Evolutionary conservation across 2,797 vertebrate genomes (phyloP).

Genomic region (Acanthurus tractus): DNA sequence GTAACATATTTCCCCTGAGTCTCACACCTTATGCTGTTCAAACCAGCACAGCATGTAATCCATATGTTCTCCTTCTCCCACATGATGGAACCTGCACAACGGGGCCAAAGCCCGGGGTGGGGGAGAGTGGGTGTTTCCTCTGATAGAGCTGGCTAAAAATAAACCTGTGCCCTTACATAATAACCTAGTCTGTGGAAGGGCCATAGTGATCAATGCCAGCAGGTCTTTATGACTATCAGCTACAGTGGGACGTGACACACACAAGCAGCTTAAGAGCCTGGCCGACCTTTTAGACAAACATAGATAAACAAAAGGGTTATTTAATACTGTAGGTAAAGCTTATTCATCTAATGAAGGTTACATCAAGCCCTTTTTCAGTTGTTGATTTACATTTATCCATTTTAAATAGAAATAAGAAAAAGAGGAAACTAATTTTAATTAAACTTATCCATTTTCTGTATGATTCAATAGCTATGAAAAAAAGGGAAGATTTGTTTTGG

Average conservation of each 20-base stretch:
- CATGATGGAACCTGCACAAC: conserved; percentile 38
- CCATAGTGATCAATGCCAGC: conserved; percentile 51
- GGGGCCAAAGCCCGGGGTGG: conserved; percentile 35
- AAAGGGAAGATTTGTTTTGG: too few species aligned
- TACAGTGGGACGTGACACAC: conserved; percentile 19
- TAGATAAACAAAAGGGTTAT: background rate
- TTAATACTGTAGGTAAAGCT: background rate
- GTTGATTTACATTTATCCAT: background rate
- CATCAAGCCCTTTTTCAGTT: background rate
- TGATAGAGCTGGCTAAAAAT: conserved; percentile 70
- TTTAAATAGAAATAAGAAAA: background rate
- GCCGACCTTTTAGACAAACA: conserved; percentile 27
- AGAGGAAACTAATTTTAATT: background rate
- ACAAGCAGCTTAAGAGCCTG: conserved; percentile 11
- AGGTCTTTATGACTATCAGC: conserved; percentile 54
- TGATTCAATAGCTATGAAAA: background rate
- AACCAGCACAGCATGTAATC: conserved; percentile 31
- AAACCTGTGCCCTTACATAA: conserved; percentile 70
- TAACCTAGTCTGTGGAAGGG: conserved; percentile 51
- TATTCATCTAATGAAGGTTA: background rate
- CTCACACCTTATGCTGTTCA: background rate
- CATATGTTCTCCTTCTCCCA: conserved; percentile 51
- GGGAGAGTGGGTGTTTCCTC: conserved; percentile 56
- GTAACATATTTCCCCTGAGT: conserved; percentile 1
- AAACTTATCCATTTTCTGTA: background rate